Evolutionary conservation across 2,888 invertebrate genomes (phyloP), one percentile per base, ranked within the genome.

Genomic region (Habrosyne pyritoides): DNA sequence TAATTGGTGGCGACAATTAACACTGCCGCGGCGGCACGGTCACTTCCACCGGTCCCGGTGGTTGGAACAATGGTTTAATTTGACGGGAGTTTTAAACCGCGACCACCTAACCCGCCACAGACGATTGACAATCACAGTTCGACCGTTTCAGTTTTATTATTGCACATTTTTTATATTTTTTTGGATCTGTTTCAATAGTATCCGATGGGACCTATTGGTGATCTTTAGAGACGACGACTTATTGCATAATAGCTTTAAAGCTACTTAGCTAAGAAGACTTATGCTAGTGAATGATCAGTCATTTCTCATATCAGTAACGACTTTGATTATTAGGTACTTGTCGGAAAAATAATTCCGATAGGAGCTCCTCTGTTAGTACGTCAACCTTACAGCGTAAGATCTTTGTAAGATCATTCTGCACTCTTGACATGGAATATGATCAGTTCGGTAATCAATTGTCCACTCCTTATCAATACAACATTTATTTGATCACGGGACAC

Each of bases 1-100:
- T 83, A 83, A 84, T 84, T 81, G 84, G 73, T 69, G 65, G 62
- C 66, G 73, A 72, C 83, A 78, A 83, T 85, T 82, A 82, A 73
- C 73, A 68, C 67, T 47, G 52, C 59, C 60, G 55, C 61, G 55
- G 54, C 53, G 63, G 53, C 42, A n/a, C 60, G 52, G 63, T 53
- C 61, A 54, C 59, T 53, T 47, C 59, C 57, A 54, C 62, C 59
- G 61, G 61, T 50, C 14, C 24, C 59, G 53, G 24, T 49, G 52
- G 56, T 57, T 53, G 54, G 33, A 55, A 71, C 74, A 74, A 71
- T 75, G 77, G 79, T 76, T 83, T 81, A 73, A 84, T 81, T 83
- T 81, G 73, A 67, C 71, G 67, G 54, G 68, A 71, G 70, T 78
- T 85, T 84, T 82, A 75, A 77, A 77, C 76, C 73, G 63, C 75